phyloP scores from a whole-genome alignment of 2,888 invertebrate species.

The Cantharis rufa region DNA sequence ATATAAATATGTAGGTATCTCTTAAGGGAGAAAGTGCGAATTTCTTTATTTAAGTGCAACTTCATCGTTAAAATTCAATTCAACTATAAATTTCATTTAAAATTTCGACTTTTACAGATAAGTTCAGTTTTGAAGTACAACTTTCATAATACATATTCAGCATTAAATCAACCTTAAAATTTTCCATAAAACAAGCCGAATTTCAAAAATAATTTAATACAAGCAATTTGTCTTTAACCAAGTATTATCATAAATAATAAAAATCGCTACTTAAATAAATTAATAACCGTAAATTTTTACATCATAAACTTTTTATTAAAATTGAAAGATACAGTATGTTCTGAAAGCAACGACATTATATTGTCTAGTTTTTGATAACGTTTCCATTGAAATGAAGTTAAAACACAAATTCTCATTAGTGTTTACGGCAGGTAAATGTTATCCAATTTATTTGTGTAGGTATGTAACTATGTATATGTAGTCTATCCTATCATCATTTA shows the following conservation, averaged over 20 bases:
- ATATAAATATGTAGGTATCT: no score
- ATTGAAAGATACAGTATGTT: background rate
- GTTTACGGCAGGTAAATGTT: no score
- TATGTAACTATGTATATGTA: no score
- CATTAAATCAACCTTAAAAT: background rate
- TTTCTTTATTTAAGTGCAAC: background rate
- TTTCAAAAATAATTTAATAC: background rate
- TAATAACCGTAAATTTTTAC: background rate
- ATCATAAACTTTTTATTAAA: background rate
- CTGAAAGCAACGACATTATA: background rate
- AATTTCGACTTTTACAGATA: background rate
- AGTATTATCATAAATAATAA: background rate
- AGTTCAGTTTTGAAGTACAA: background rate
- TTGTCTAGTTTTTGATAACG: no score
- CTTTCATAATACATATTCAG: background rate
- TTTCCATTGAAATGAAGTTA: no score
- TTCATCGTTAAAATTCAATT: background rate
- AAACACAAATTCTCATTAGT: no score
- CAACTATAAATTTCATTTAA: background rate
- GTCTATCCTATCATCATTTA: no score
- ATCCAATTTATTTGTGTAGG: no score
- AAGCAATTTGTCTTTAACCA: background rate
- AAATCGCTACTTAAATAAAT: background rate
- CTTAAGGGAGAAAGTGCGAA: no score
- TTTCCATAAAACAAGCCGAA: background rate